phyloP scores from a whole-genome alignment of 2,113 vertebrate genomes.

The Psophia crepitans region DNA sequence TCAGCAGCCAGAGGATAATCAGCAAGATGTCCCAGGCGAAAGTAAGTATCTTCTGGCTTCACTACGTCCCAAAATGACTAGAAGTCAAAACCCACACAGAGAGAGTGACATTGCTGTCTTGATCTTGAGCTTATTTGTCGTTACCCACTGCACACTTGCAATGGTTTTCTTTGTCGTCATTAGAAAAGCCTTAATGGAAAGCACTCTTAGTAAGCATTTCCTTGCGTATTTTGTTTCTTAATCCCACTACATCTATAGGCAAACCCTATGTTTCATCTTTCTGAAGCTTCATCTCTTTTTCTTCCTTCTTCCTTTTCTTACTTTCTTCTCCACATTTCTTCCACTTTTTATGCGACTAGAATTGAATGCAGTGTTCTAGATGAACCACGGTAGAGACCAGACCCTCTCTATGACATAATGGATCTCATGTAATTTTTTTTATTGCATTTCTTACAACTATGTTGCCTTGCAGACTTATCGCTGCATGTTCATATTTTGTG shows the following conservation, averaged over 20 bases:
- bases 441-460: neutral
- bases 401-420: neutral
- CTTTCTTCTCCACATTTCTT: neutral
- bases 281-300: neutral
- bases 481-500: neutral
- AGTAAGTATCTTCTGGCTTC: constrained; percentile 75
- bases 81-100: neutral
- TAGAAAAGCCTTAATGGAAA: neutral
- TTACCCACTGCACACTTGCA: neutral
- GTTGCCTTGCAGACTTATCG: neutral
- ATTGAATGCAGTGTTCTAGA: neutral
- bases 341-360: neutral
- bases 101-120: neutral
- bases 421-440: neutral
- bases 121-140: neutral
- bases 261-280: neutral
- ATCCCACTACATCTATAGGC: neutral
- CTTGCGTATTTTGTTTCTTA: neutral
- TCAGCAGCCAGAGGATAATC: constrained; percentile 92
- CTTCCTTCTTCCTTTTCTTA: neutral
- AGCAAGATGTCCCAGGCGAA: constrained; percentile 93
- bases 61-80: neutral
- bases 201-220: neutral
- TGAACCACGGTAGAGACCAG: neutral
- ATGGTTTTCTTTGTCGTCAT: neutral